Percentiles rank a stretch among this genome's conserved stretches.
Evolutionary conservation across 2,888 invertebrate species (phyloP).

Genomic region (Girardia tigrina): DNA sequence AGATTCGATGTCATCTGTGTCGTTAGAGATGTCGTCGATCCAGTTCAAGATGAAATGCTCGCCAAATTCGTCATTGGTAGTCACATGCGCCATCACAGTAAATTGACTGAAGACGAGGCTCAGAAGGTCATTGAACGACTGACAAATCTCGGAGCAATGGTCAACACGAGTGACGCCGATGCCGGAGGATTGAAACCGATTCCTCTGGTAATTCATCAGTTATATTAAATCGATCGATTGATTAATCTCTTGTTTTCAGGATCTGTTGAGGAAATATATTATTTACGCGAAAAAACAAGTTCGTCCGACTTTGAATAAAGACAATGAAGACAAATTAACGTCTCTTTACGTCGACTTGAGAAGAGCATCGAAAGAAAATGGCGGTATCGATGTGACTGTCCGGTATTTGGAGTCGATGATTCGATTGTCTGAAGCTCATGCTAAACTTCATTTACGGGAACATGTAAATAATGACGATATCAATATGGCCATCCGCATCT

Average conservation of each 20-base stretch:
- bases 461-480: constrained; percentile 75
- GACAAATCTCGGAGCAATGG: constrained; percentile 28
- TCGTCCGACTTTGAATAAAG: constrained; percentile 74
- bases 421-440: constrained; percentile 89
- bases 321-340: constrained; percentile 91
- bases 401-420: constrained; percentile 95
- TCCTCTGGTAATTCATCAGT: too few species aligned
- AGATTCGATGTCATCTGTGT: constrained; percentile 94
- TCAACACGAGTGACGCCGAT: too few species aligned
- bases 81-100: constrained; percentile 79
- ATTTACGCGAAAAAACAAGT: constrained; percentile 84
- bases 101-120: constrained; percentile 39
- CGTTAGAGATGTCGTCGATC: constrained; percentile 84
- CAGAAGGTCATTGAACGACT: constrained; percentile 25
- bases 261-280: constrained; percentile 83
- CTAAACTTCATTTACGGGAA: constrained; percentile 79
- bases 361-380: constrained; percentile 81
- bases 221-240: too few species aligned
- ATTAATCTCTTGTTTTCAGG: constrained; percentile 55
- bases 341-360: constrained; percentile 88
- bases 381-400: constrained; percentile 91
- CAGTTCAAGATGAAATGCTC: constrained; percentile 73
- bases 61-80: constrained; percentile 80
- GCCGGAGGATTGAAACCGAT: too few species aligned
- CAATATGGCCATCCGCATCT: constrained; percentile 86